phyloP scores from a whole-genome alignment of 2,888 invertebrate species.

The Onthophagus sagittarius region DNA sequence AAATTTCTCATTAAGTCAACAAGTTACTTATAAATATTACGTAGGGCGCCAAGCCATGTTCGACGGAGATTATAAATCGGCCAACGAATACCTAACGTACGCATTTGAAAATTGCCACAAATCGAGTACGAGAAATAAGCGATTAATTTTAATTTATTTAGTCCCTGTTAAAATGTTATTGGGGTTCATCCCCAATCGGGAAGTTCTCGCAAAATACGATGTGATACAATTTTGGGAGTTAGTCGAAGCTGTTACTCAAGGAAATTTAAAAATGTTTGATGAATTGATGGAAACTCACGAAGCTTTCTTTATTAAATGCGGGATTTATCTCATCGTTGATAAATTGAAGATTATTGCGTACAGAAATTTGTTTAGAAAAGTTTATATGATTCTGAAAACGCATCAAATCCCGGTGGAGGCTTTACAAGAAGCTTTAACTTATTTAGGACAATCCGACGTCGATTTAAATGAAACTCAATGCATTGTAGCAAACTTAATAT shows the following conservation, averaged over 20 bases:
- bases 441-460: conserved; percentile 79
- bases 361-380: conserved; percentile 93
- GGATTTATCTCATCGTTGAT: conserved; percentile 96
- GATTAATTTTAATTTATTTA: conserved; percentile 89
- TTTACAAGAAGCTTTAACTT: conserved; percentile 76
- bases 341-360: conserved; percentile 94
- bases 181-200: conserved; percentile 87
- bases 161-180: conserved; percentile 96
- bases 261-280: conserved; percentile 81
- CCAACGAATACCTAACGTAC: conserved; percentile 87
- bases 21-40: conserved; percentile 95
- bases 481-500: conserved; percentile 94
- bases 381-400: conserved; percentile 69
- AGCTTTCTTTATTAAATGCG: conserved; percentile 89
- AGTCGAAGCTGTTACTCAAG: conserved; percentile 82
- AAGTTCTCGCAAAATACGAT: conserved; percentile 82
- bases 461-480: conserved; percentile 95
- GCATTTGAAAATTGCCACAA: conserved; percentile 90
- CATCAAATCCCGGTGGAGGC: conserved; percentile 87
- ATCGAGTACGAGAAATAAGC: conserved; percentile 78
- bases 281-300: conserved; percentile 82
- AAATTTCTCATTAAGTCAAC: conserved; percentile 84
- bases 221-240: conserved; percentile 88
- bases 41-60: conserved; percentile 98
- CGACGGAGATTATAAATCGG: conserved; percentile 91